phyloP scores from a whole-genome alignment of 2,888 invertebrate species.

The Stenurella melanura region DNA sequence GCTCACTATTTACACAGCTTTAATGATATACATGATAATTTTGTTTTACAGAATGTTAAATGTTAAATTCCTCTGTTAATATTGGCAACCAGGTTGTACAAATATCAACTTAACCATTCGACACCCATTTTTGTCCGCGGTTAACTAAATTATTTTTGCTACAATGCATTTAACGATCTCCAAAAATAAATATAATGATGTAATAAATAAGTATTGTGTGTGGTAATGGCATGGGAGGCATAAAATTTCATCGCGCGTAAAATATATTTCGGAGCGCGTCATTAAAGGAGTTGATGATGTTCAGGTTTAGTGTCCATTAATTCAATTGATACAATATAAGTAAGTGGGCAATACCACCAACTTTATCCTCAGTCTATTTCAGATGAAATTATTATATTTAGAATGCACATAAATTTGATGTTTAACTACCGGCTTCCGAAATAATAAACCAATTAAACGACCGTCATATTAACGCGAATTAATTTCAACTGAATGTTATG shows the following conservation, averaged over 20 bases:
- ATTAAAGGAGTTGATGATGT: background rate
- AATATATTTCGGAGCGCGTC: background rate
- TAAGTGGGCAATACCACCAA: background rate
- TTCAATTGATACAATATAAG: conserved; percentile 1
- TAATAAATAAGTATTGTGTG: background rate
- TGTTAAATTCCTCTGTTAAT: no score
- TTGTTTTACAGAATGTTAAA: no score
- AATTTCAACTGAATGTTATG: background rate
- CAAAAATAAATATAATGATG: background rate
- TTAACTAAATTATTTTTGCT: no score
- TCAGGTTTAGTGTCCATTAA: background rate
- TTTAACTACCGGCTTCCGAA: background rate
- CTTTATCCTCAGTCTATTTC: background rate
- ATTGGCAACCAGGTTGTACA: no score
- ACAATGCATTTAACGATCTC: background rate
- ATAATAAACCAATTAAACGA: background rate
- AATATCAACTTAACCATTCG: no score
- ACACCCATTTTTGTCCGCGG: no score
- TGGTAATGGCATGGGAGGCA: background rate
- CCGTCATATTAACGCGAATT: background rate
- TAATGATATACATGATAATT: no score
- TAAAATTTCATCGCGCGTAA: background rate
- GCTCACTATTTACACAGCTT: no score
- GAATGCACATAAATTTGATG: background rate
- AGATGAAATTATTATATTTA: background rate